Evolutionary conservation across 2,888 invertebrate genomes (phyloP).

Genomic region (Cylloceria caligata): DNA sequence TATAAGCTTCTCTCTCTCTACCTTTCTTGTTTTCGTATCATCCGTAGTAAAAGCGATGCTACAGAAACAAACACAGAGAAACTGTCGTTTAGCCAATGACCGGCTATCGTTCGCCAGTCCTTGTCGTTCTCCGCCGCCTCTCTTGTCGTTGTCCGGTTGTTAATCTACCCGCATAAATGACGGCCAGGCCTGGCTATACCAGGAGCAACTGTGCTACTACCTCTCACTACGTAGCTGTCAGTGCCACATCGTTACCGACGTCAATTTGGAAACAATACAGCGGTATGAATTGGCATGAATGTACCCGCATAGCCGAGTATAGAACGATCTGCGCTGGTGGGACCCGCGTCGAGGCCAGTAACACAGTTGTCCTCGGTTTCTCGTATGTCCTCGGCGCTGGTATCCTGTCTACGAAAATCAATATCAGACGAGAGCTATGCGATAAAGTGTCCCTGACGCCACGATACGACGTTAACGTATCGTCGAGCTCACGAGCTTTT

Average conservation of each 20-base stretch:
- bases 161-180: slow-evolving; percentile 62
- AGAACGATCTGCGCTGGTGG: slow-evolving; percentile 37
- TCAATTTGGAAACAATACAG: slow-evolving; percentile 70
- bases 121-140: slow-evolving; percentile 27
- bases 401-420: slow-evolving; percentile 59
- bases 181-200: slow-evolving; percentile 28
- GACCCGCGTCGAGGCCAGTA: slow-evolving; percentile 23
- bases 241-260: slow-evolving; percentile 68
- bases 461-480: slow-evolving; percentile 24
- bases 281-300: slow-evolving; percentile 66
- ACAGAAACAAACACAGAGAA: slow-evolving; percentile 12
- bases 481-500: slow-evolving; percentile 28
- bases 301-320: slow-evolving; percentile 64
- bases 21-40: slow-evolving; percentile 50
- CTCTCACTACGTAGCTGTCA: slow-evolving; percentile 61
- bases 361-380: slow-evolving; percentile 42
- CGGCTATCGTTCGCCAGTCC: slow-evolving; percentile 13
- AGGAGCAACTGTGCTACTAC: slow-evolving; percentile 23
- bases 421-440: slow-evolving; percentile 54
- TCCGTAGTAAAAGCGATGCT: neutral
- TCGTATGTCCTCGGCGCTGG: slow-evolving; percentile 40
- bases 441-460: slow-evolving; percentile 52
- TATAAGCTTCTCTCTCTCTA: slow-evolving; percentile 49
- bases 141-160: slow-evolving; percentile 44
- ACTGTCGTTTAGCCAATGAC: slow-evolving; percentile 27